Percentiles rank a stretch among this genome's conserved stretches.
phyloP scores from a whole-genome alignment of 1,140 invertebrate genomes.

The Pogonus chalceus region DNA sequence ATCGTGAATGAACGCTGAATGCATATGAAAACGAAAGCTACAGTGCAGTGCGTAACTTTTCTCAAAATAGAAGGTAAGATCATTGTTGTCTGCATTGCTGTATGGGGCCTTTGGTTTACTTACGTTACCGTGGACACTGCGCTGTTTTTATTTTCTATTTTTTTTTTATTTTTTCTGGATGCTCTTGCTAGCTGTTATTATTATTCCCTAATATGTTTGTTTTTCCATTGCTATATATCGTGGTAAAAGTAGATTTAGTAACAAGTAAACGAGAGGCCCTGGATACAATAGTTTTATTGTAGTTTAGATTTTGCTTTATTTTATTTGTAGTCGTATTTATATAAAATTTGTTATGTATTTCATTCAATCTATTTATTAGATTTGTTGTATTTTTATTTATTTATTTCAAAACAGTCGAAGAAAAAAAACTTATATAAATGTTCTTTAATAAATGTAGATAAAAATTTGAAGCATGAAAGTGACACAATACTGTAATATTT shows the following conservation, averaged over 20 bases:
- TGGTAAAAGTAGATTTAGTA: not conserved
- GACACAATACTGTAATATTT: no score
- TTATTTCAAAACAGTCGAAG: no score
- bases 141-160: no score
- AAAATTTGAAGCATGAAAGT: no score
- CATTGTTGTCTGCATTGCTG: slow-evolving; percentile 20
- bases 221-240: not conserved
- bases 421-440: no score
- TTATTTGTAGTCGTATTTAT: not conserved
- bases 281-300: slow-evolving; percentile 20
- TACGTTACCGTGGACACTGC: slow-evolving; percentile 19
- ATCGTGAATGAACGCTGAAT: not conserved
- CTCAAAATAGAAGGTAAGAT: not conserved
- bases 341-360: not conserved
- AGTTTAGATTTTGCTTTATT: not conserved
- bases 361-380: not conserved
- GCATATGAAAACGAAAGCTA: not conserved
- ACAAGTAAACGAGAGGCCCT: slow-evolving; percentile 31
- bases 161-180: no score
- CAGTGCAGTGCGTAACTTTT: not conserved
- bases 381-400: no score
- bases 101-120: slow-evolving; percentile 35
- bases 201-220: not conserved
- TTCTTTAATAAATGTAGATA: no score
- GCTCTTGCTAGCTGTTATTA: no score